phyloP scores from a whole-genome alignment of 2,113 vertebrate genomes.

The Aldabrachelys gigantea region DNA sequence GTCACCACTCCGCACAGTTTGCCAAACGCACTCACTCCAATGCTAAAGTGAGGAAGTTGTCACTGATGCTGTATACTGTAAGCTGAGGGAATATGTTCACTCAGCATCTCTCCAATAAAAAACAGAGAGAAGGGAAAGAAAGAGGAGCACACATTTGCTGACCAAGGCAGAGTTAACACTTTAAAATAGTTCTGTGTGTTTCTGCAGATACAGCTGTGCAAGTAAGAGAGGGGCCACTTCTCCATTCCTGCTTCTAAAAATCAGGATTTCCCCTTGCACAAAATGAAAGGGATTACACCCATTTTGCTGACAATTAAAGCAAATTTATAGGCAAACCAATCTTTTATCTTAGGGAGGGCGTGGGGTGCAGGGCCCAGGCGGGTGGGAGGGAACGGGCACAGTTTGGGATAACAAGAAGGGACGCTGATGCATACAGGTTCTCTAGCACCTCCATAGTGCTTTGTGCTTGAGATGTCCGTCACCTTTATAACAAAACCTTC shows the following conservation, averaged over 20 bases:
- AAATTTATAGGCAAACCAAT: fast-evolving
- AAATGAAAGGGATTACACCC: not conserved
- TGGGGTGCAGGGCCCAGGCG: not conserved
- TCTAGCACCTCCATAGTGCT: not conserved
- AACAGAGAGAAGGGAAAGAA: not conserved
- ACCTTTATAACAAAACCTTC: not conserved
- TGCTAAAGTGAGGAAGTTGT: not conserved
- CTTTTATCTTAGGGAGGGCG: not conserved
- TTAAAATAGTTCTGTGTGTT: fast-evolving
- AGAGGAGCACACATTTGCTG: not conserved
- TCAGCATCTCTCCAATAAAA: not conserved
- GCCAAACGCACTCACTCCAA: not conserved
- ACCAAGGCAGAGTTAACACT: not conserved
- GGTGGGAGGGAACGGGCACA: fast-evolving
- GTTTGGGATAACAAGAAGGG: not conserved
- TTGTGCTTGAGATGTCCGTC: not conserved
- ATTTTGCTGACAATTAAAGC: fast-evolving
- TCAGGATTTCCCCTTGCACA: fast-evolving
- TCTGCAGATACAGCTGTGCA: not conserved
- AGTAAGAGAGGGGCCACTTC: too few relatives aligned
- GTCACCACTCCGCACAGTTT: not conserved
- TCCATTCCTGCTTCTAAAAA: not conserved
- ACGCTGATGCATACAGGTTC: not conserved
- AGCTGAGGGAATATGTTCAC: not conserved
- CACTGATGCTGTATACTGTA: not conserved